Evolutionary conservation across 35 echinoderm and acorn worm species (phyloP).

Genomic region (Stichopus chloronotus): DNA sequence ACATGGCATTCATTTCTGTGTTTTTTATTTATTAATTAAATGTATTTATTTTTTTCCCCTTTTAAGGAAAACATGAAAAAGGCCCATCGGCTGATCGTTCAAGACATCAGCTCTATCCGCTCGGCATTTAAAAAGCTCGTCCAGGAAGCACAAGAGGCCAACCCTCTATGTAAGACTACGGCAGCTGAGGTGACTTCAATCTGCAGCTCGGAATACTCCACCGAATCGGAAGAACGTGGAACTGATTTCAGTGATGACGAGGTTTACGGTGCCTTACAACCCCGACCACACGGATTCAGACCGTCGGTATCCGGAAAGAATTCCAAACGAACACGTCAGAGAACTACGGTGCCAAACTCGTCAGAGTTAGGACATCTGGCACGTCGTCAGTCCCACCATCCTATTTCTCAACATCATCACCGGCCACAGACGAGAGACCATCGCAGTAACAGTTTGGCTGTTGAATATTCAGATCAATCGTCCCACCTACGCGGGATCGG

Average conservation of each 20-base stretch:
- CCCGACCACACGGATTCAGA: not conserved
- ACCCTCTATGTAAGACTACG: not conserved
- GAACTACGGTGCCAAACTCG: not conserved
- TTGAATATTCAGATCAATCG: not conserved
- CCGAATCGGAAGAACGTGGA: not conserved
- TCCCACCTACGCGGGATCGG: not conserved
- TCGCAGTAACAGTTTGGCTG: not conserved
- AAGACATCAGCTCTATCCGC: not conserved
- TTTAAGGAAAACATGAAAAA: not conserved
- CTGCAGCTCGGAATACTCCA: not conserved
- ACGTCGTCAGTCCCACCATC: not conserved
- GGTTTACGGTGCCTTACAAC: not conserved
- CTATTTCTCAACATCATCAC: not conserved
- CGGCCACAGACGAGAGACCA: not conserved
- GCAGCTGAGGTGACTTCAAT: not conserved
- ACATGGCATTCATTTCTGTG: too few species aligned
- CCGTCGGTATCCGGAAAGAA: not conserved
- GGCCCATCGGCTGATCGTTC: not conserved
- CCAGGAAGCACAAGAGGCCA: not conserved
- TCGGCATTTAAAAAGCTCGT: not conserved
- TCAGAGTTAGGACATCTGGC: not conserved
- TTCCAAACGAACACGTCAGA: not conserved
- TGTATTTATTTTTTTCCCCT: not conserved
- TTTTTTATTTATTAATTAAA: not conserved
- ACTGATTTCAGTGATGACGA: not conserved